Evolutionary conservation across 2,113 vertebrate species (phyloP), one percentile per base, ranked within the genome.

Genomic region (Prinia subflava): DNA sequence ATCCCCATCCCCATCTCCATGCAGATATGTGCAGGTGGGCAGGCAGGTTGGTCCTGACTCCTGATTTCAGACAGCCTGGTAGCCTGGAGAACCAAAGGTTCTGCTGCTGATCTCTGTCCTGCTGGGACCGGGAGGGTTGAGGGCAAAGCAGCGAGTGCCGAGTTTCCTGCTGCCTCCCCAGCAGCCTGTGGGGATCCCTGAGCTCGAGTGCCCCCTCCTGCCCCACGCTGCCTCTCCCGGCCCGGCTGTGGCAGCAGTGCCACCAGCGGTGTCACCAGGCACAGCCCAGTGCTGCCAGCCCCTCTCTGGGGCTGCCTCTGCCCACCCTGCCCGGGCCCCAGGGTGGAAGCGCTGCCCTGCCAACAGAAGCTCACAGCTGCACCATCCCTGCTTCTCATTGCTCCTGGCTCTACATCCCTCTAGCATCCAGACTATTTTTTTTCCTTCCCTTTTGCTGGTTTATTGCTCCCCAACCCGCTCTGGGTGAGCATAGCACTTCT

Each of bases 401-500:
- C 65, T 91, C 37, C 82, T 85, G 81, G 7, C 25, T 94, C 39
- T 75, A 10, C 44, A 47, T 23, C 33, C 31, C 44, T 76, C 11
- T 41, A 35, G 62, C 50, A 92, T 53, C 49, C 86, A 89, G 10
- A 23, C 57, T 63, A 25, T 42, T 90, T 79, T 83, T 71, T 41
- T 23, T 1, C 69, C 74, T 92, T 92, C 63, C 33, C 57, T 85
- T 96, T 91, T 91, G 75, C 75, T 74, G 37, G 33, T 93, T 94
- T 94, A 77, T 83, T 88, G 85, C 87, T 95, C 75, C 81, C 67
- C 70, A 91, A 15, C 47, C n/a, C 6, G 0, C 94, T 93, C 73
- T 67, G 89, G 83, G 85, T 83, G 83, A 97, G 84, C 77, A 78
- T 52, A 97, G 74, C 68, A 12, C 60, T 94, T 92, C 85, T 96